These are phyloP conservation scores for Rhynchotus rufescens DNA, from an alignment of 2,797 vertebrate genomes.

Conservation along the genomic window DNA sequence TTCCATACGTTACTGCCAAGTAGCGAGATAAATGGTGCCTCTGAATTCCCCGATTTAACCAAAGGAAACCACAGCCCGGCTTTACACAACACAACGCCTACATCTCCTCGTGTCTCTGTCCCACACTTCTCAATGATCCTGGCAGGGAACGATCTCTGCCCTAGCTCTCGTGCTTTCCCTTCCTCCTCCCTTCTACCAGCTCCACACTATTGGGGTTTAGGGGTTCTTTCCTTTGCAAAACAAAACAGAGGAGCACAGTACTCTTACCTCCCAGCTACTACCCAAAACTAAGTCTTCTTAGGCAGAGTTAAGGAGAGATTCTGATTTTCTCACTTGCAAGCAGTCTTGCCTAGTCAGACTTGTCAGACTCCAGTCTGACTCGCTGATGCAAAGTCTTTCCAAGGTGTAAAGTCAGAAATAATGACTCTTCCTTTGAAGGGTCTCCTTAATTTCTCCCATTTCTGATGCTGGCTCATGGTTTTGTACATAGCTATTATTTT, in stretches of 20 bases:
- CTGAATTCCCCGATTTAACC: not conserved
- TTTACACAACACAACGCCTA: accelerated
- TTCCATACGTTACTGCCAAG: not conserved
- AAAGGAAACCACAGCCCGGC: not conserved
- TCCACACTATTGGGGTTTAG: not conserved
- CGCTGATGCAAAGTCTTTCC: not conserved
- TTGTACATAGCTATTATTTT: not conserved
- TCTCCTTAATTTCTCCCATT: not conserved
- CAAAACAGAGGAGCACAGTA: not conserved
- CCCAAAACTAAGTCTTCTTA: not conserved
- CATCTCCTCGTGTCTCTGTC: not conserved
- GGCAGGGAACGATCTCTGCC: not conserved
- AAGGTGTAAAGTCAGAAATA: not conserved
- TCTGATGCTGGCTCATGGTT: not conserved
- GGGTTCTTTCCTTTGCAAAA: not conserved
- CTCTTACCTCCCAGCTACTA: not conserved
- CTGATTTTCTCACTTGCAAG: not conserved
- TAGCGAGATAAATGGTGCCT: not conserved
- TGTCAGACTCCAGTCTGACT: not conserved
- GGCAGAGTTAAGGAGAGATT: not conserved
- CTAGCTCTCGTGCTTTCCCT: not conserved
- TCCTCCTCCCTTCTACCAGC: not conserved
- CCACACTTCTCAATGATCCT: not conserved
- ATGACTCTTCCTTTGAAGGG: not conserved
- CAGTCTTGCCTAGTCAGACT: not conserved